phyloP scores from a whole-genome alignment of 2,113 vertebrate genomes.

The Zosterops pallidus region DNA sequence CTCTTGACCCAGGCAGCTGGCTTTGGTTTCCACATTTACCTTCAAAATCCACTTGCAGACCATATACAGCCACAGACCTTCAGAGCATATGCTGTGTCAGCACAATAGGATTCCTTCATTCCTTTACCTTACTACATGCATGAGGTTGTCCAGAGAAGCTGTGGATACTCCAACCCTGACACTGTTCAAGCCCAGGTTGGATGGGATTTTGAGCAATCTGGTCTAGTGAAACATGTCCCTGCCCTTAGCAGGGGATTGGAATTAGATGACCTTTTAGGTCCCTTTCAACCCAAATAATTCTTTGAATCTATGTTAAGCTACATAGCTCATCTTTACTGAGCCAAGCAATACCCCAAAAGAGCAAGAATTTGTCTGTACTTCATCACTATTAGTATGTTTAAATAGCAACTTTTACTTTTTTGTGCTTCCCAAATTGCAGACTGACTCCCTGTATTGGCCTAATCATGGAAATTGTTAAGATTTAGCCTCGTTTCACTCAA shows the following conservation, averaged over 20 bases:
- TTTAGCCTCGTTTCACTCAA: neutral
- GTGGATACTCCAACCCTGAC: neutral
- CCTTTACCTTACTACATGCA: neutral
- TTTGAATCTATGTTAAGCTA: neutral
- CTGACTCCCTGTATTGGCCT: neutral
- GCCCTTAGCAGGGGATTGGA: neutral
- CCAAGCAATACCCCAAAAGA: neutral
- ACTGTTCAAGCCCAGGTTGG: neutral
- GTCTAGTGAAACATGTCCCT: neutral
- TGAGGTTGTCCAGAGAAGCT: neutral
- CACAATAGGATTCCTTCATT: neutral
- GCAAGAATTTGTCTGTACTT: neutral
- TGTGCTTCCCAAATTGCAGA: neutral
- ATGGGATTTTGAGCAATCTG: neutral
- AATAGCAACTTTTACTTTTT: neutral
- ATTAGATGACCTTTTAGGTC: neutral
- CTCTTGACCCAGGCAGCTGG: neutral
- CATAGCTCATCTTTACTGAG: neutral
- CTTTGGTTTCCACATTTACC: neutral
- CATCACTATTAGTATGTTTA: neutral
- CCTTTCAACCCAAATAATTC: neutral
- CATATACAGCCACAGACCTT: neutral
- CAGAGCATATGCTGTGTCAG: neutral
- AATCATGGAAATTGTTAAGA: accelerated
- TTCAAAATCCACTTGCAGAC: neutral